phyloP scores from a whole-genome alignment of 1,140 invertebrate species.

The Homarus americanus region DNA sequence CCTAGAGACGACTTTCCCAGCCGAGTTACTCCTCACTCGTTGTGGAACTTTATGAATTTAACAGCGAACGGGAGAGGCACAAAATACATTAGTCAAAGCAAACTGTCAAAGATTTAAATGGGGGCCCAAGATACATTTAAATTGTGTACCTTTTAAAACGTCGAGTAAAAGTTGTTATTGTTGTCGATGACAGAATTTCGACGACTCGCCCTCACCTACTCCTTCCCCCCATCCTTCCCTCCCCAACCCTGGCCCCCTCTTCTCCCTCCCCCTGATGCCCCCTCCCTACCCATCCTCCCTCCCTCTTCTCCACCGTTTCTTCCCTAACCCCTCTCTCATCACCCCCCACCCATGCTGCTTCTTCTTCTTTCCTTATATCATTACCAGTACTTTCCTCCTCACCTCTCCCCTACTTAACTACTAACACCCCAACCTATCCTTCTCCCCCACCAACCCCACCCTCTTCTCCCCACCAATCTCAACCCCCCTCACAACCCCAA shows the following conservation, averaged over 20 bases:
- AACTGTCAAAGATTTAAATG: conserved; percentile 73
- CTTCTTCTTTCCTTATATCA: too few species aligned
- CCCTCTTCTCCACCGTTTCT: background rate
- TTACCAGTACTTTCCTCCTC: too few species aligned
- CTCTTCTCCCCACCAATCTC: too few species aligned
- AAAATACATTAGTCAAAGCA: conserved; percentile 73
- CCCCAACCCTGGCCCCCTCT: background rate
- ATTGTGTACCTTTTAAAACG: conserved; percentile 73
- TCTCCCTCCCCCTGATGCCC: background rate
- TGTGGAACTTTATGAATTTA: conserved; percentile 69
- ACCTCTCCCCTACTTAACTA: too few species aligned
- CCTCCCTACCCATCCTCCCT: background rate
- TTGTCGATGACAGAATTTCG: conserved; percentile 72
- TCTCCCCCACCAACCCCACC: too few species aligned
- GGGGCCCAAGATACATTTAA: conserved; percentile 72
- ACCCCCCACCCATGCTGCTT: background rate
- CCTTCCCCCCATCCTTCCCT: background rate
- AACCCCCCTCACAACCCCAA: too few species aligned
- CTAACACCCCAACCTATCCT: too few species aligned
- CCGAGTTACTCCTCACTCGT: conserved; percentile 48
- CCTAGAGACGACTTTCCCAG: conserved; percentile 20
- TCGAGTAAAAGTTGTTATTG: conserved; percentile 70
- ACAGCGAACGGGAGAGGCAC: conserved; percentile 66
- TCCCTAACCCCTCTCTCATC: background rate
- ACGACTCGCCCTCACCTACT: conserved; percentile 35